These are phyloP conservation scores for Lepisosteus oculatus DNA, from an alignment of 2,113 vertebrate species.

Conservation along the genomic window DNA sequence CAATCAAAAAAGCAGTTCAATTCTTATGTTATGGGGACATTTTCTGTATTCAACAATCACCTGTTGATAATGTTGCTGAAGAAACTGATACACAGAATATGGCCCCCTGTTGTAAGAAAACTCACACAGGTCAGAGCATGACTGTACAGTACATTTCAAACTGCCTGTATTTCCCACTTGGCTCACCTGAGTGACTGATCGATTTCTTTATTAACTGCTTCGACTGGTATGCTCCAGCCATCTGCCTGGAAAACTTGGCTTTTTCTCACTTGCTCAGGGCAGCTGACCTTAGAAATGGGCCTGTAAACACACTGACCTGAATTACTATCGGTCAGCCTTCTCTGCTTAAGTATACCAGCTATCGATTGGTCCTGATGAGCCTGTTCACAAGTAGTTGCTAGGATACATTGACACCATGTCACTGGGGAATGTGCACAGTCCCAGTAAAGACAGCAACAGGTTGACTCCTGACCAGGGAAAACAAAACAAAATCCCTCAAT, in stretches of 20 bases:
- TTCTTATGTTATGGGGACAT: too few relatives aligned
- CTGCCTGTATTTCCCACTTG: too few relatives aligned
- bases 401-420: neutral
- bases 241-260: neutral
- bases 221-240: neutral
- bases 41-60: too few relatives aligned
- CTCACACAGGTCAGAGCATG: too few relatives aligned
- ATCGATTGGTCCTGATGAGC: neutral
- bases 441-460: neutral
- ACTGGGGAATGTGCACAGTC: neutral
- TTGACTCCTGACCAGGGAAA: neutral
- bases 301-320: neutral
- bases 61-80: too few relatives aligned
- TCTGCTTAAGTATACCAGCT: neutral
- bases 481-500: neutral
- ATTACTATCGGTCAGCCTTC: neutral
- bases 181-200: too few relatives aligned
- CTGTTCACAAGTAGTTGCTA: neutral
- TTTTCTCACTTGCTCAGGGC: neutral
- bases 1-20: too few relatives aligned
- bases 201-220: neutral
- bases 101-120: too few relatives aligned
- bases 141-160: too few relatives aligned
- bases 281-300: slow-evolving; percentile 1
- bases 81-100: too few relatives aligned